These are phyloP conservation scores for Tyto alba DNA, from an alignment of 2,113 vertebrate species.

Conservation along the genomic window DNA sequence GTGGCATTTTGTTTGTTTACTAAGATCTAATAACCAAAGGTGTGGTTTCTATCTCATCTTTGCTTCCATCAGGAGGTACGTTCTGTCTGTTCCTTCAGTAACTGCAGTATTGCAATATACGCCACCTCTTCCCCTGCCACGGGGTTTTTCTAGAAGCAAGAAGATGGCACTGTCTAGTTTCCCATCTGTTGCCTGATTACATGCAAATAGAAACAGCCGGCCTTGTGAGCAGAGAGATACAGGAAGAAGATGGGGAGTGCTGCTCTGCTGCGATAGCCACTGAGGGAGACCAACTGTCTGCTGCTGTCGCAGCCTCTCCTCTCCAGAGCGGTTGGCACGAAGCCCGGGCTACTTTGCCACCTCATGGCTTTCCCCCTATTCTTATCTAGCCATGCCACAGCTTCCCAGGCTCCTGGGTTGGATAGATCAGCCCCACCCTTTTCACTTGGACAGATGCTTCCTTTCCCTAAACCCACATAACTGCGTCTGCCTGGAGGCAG, in stretches of 20 bases:
- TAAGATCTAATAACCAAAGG: background rate
- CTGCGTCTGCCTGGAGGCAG: background rate
- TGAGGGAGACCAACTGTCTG: background rate
- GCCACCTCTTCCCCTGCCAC: background rate
- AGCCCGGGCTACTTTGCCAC: background rate
- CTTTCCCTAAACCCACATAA: background rate
- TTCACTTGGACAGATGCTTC: background rate
- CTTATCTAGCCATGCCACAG: background rate
- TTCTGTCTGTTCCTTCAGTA: background rate
- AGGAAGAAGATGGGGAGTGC: background rate
- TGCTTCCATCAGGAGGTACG: background rate
- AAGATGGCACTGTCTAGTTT: background rate
- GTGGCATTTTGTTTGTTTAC: background rate
- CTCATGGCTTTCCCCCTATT: background rate
- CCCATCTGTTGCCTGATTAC: background rate
- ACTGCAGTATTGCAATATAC: accelerated
- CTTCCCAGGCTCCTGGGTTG: background rate
- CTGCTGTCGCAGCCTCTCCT: background rate
- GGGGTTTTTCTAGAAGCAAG: background rate
- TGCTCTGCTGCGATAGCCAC: background rate
- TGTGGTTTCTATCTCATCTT: background rate
- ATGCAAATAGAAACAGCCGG: background rate
- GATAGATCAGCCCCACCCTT: background rate
- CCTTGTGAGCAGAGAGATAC: background rate
- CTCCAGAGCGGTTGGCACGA: background rate